Conservation (phyloP, 2,113 vertebrate species). For the Pristiophorus japonicus region DNA sequence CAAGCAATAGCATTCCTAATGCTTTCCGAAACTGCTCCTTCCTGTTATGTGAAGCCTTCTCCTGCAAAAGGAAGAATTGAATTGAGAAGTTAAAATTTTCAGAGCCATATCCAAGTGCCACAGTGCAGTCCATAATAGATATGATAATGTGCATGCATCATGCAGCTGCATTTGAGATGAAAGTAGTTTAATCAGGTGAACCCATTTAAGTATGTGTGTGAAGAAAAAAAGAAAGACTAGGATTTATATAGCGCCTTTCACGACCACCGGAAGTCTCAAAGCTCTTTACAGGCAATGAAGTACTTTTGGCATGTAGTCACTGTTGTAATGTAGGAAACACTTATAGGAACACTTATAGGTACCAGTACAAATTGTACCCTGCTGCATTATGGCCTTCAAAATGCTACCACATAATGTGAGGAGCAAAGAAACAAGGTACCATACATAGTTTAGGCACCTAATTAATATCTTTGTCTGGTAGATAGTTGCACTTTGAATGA, state of each 20-base stretch:
- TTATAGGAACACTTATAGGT: background rate
- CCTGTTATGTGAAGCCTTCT: background rate
- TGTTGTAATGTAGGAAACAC: too few relatives aligned
- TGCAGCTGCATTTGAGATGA: background rate
- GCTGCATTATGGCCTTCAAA: background rate
- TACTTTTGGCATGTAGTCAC: too few relatives aligned
- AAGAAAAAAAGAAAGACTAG: too few relatives aligned
- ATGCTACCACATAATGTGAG: background rate
- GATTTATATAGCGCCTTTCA: too few relatives aligned
- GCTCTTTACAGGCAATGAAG: too few relatives aligned
- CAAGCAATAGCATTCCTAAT: too few relatives aligned
- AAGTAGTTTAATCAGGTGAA: background rate
- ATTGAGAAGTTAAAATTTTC: background rate
- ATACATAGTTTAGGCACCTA: background rate
- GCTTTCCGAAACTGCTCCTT: background rate
- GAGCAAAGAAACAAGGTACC: background rate
- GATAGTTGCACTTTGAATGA: background rate
- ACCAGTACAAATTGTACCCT: background rate
- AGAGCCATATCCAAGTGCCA: background rate
- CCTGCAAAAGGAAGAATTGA: background rate
- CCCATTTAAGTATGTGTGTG: background rate
- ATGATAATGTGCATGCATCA: background rate
- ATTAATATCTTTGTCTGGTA: background rate
- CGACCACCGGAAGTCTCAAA: too few relatives aligned
- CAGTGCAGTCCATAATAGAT: background rate